Evolutionary conservation across 2,797 vertebrate species (phyloP), one percentile per base, ranked within the genome.

Genomic region (Alosa sapidissima): DNA sequence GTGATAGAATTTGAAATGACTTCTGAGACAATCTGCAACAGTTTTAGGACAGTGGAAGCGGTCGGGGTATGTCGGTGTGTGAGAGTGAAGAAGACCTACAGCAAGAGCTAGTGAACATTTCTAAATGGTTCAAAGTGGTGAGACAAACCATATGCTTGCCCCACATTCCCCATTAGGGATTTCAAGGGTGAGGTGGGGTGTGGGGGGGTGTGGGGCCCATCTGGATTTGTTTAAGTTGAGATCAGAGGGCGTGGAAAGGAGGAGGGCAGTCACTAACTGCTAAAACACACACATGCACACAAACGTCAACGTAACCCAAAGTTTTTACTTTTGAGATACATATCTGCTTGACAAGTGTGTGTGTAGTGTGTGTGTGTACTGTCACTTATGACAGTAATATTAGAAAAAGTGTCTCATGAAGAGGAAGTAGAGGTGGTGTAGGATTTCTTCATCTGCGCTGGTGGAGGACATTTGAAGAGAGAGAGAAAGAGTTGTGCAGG

Each of bases 181-280:
- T 85, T 85, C 2, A 13, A 1, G 78, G 78, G 65, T 36, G 55
- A 2, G 41, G 54, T 1, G 28, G 11, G 21, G 83, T 16, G 28
- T 28, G 28, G 54, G 54, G 68, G 72, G 82, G 7, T 5, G 54
- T 54, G 85, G 83, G 84, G 54, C 7, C 33, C 90, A 91, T 91
- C 88, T 91, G 91, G 90, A 87, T 86, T 83, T 83, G 82, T 87
- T 90, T 89, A 91, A 86, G 47, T 89, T 90, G 81, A 88, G 81
- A 87, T 65, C 84, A 60, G 81, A 68, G 58, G 83, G 81, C 9
- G 19, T 68, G 55, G 58, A 82, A 55, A 83, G 78, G 21, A 55
- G 62, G 58, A 58, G 36, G 36, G 51, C 21, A 62, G 28, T 28
- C 51, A 84, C n/a, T 14, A 1, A 36, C 36, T 5, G 1, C 11